phyloP scores from a whole-genome alignment of 2,888 invertebrate species.

The Gerosis bhagava region DNA sequence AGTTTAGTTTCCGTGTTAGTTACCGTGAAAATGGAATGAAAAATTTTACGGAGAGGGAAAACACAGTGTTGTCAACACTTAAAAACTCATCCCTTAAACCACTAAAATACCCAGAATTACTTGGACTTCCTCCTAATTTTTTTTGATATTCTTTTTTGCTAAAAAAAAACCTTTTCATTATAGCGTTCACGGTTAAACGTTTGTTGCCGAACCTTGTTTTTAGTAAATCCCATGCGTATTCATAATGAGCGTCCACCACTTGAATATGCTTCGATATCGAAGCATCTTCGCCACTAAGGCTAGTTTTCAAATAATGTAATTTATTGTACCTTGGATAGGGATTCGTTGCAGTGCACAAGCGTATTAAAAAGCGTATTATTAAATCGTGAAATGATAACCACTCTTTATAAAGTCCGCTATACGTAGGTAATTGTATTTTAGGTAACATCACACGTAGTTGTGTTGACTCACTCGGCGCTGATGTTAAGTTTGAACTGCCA shows the following conservation, averaged over 20 bases:
- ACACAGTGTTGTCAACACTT: too few relatives aligned
- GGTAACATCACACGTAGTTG: constrained; percentile 13
- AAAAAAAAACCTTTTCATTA: constrained; percentile 34
- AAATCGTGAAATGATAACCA: constrained; percentile 27
- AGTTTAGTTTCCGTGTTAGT: too few relatives aligned
- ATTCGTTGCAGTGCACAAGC: too few relatives aligned
- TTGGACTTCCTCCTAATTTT: too few relatives aligned
- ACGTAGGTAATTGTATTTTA: constrained; percentile 24
- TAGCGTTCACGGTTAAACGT: constrained; percentile 27
- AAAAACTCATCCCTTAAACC: too few relatives aligned
- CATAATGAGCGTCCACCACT: constrained; percentile 27
- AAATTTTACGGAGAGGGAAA: too few relatives aligned
- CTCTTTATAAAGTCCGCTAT: constrained; percentile 22
- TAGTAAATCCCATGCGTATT: constrained; percentile 28
- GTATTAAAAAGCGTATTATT: too few relatives aligned
- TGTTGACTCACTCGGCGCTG: not conserved
- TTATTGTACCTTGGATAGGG: too few relatives aligned
- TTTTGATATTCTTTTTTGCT: too few relatives aligned
- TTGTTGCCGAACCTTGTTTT: constrained; percentile 32
- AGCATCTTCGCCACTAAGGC: constrained; percentile 32
- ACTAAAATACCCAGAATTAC: too few relatives aligned
- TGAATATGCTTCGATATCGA: constrained; percentile 22
- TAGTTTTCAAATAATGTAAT: constrained; percentile 31
- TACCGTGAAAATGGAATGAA: too few relatives aligned
- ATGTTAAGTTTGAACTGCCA: too few relatives aligned